Percentiles rank a stretch among this genome's conserved stretches.
phyloP scores from a whole-genome alignment of 2,888 invertebrate species.

The Cynaeus angustus region DNA sequence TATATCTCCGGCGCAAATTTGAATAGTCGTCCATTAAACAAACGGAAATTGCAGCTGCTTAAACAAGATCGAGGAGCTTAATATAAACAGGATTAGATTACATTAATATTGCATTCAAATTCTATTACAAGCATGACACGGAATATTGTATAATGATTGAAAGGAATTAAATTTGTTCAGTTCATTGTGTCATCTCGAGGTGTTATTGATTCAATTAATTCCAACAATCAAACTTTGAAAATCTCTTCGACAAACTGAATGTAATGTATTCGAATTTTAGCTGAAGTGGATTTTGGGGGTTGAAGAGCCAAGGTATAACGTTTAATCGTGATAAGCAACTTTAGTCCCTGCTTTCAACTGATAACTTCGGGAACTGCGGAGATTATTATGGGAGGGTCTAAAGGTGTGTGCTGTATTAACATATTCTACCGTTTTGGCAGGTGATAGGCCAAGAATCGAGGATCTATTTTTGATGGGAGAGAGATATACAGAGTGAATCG shows the following conservation, averaged over 20 bases:
- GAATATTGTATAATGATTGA: slow-evolving; percentile 3
- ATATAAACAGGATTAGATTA: slow-evolving; percentile 16
- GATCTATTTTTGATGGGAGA: too few species aligned
- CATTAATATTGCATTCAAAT: slow-evolving; percentile 6
- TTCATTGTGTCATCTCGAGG: not conserved
- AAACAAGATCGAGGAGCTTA: slow-evolving; percentile 13
- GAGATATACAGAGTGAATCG: too few species aligned
- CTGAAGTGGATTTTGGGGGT: slow-evolving; percentile 22
- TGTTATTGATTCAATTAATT: slow-evolving; percentile 26
- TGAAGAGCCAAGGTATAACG: slow-evolving; percentile 38
- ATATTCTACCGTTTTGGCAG: slow-evolving; percentile 19
- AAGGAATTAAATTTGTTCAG: slow-evolving; percentile 12
- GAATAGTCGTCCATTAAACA: slow-evolving; percentile 5
- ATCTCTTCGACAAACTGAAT: slow-evolving; percentile 32
- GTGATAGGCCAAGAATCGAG: not conserved
- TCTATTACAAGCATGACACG: slow-evolving; percentile 3
- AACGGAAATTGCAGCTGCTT: slow-evolving; percentile 14
- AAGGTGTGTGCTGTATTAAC: slow-evolving; percentile 33
- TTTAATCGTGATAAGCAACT: slow-evolving; percentile 42
- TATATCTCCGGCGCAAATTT: not conserved
- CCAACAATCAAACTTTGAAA: slow-evolving; percentile 14
- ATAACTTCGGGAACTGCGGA: slow-evolving; percentile 40
- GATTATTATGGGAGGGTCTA: slow-evolving; percentile 31
- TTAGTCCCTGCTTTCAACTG: slow-evolving; percentile 39
- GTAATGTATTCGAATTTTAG: slow-evolving; percentile 22